Conservation (phyloP, 92 coral and sea anemone species). For the Zoanthus gigantus region DNA sequence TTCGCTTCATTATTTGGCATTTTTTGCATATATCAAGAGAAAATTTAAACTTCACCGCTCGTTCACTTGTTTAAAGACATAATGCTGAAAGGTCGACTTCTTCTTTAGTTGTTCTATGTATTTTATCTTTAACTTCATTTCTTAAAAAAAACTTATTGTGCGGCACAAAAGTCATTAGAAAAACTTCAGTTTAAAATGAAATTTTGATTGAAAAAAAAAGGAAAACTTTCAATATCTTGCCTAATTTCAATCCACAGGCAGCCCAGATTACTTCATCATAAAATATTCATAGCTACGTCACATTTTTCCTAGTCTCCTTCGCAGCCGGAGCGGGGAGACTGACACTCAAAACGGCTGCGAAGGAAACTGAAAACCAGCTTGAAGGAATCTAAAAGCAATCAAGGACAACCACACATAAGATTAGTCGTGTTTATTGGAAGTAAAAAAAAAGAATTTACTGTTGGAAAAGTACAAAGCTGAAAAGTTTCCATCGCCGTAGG, state of each 20-base stretch:
- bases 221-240: background rate
- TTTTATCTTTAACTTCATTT: background rate
- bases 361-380: too few species aligned
- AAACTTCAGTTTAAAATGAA: background rate
- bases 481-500: too few species aligned
- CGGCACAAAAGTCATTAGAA: background rate
- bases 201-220: background rate
- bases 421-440: too few species aligned
- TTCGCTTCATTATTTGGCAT: slow-evolving; percentile 28
- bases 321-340: too few species aligned
- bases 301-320: too few species aligned
- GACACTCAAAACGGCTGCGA: too few species aligned
- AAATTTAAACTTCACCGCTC: background rate
- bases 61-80: slow-evolving; percentile 7
- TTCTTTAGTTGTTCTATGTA: background rate
- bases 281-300: background rate
- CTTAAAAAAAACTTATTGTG: background rate
- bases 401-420: too few species aligned
- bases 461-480: too few species aligned
- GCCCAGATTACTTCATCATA: background rate
- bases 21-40: too few species aligned
- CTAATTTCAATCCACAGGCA: background rate
- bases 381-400: too few species aligned
- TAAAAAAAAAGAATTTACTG: too few species aligned
- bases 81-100: background rate